Evolutionary conservation across 2,797 vertebrate species (phyloP), one percentile per base, ranked within the genome.

Genomic region (Ambastaia sidthimunki): DNA sequence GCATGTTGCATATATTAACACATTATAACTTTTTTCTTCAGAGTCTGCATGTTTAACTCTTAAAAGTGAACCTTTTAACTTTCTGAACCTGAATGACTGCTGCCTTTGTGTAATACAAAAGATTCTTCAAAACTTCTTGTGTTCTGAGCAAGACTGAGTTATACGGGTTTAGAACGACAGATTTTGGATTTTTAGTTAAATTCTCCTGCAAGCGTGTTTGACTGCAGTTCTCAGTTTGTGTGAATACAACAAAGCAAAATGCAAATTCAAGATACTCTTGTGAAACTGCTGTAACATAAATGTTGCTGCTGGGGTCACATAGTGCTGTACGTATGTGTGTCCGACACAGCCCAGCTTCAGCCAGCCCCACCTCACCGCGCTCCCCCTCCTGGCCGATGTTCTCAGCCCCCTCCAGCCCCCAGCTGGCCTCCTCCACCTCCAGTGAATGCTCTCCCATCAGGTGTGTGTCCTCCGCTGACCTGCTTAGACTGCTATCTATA

Each of bases 321-420:
- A 54, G 50, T 31, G 16, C 2, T 28, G 0, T 71, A 57, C 70
- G 34, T 59, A 25, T 79, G 63, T 60, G 41, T 76, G 50, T 82
- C 52, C 73, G 62, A 81, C 50, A 84, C 93, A 99, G 96, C 87
- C 93, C 94, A 73, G 91, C 92, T 80, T 96, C 96, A 90, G 94
- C 96, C 87, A 98, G 96, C 90, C 96, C 97, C 91, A 95, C 94
- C 82, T 98, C 97, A 41, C 96, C 97, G 55, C 95, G 96, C 19
- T 98, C 98, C 82, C 97, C 97, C 85, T 98, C 97, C 80, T 98
- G 96, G 96, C 97, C 98, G 79, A 96, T 98, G 98, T 97, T 99
- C 91, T 99, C 98, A 0, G 97, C 97, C n/a, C 96, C 97, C 84
- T 99, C 98, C 83, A 99, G 97, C 81, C 98, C 98, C 68, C 95